Percentiles rank a stretch among this genome's conserved stretches.
These are phyloP conservation scores for Nephrocerus scutellatus DNA, from an alignment of 2,888 invertebrate species.

Conservation along the genomic window DNA sequence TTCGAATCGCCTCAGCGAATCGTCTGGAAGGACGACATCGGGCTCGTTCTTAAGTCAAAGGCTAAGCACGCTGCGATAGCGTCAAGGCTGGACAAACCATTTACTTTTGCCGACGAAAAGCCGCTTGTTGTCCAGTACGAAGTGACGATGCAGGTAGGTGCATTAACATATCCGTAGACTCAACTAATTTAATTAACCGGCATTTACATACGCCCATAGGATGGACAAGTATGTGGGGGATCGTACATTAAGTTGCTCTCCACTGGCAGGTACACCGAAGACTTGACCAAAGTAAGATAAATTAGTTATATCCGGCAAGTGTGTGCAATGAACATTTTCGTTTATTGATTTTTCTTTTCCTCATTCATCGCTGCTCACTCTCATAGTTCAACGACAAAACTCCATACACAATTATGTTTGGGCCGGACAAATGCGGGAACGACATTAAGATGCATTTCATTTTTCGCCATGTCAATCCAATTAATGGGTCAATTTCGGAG, in stretches of 20 bases:
- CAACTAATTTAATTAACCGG: slow-evolving; percentile 33
- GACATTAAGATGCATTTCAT: slow-evolving; percentile 90
- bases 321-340: background rate
- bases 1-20: slow-evolving; percentile 71
- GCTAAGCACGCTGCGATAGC: slow-evolving; percentile 96
- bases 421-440: slow-evolving; percentile 97
- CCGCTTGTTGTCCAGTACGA: slow-evolving; percentile 90
- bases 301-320: background rate
- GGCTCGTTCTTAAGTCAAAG: slow-evolving; percentile 84
- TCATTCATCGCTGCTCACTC: slow-evolving; percentile 3
- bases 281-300: slow-evolving; percentile 57
- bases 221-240: slow-evolving; percentile 97
- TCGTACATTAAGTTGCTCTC: slow-evolving; percentile 93
- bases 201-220: slow-evolving; percentile 49
- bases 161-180: background rate
- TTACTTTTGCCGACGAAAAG: slow-evolving; percentile 68
- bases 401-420: slow-evolving; percentile 98
- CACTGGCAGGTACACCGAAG: slow-evolving; percentile 58
- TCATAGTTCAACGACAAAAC: slow-evolving; percentile 83
- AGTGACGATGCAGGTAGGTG: slow-evolving; percentile 68
- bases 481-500: slow-evolving; percentile 82
- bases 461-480: slow-evolving; percentile 90
- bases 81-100: slow-evolving; percentile 66
- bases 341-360: slow-evolving; percentile 3
- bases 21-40: slow-evolving; percentile 75